Evolutionary conservation across 1,140 invertebrate genomes (phyloP), one percentile per base, ranked within the genome.

Genomic region (Neodiprion fabricii): DNA sequence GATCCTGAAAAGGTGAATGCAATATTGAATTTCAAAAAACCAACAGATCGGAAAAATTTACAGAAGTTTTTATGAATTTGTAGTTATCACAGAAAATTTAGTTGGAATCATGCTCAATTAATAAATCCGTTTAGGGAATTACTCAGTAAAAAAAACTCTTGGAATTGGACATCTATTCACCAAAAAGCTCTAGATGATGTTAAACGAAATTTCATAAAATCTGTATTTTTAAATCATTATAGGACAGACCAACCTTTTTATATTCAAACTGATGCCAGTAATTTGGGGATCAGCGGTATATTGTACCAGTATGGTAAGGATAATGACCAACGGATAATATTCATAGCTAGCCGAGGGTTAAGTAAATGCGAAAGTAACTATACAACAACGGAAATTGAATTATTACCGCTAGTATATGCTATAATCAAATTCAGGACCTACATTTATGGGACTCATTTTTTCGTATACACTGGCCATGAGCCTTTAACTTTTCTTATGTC

Each of bases 11-110:
- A 66, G 67, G 14, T 77, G 10, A 68, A 79, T 23, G 70, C 75
- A 0, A 79, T 77, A 9, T 4, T 48, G 5, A 73, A 74, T 68
- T 77, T 77, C 72, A n/a, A 53, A 21, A 69, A 69, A 9, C 78
- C 76, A 10, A 72, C 17, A 49, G 77, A 74, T 75, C 61, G 40
- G 53, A 77, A 72, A 74, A 65, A 77, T 40, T 49, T 79, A 10
- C 76, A 77, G 73, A 53, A 47, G 10, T 79, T 79, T 79, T 69
- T 87, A 7, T 83, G 85, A 0, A 49, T 85, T 1, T 83, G 84
- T 69, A 83, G 80, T 61, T 85, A 79, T 79, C 87, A 87, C 72
- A 67, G 85, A 48, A 72, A 73, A 72, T 78, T 75, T 40, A 68
- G 48, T 5, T 67, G 2, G 12, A 28, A 48, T 9, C 67, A 75